A percentile compares a stretch with the other conserved stretches of the same genome.
phyloP scores from a whole-genome alignment of 1,140 invertebrate genomes.

The Samia ricini region DNA sequence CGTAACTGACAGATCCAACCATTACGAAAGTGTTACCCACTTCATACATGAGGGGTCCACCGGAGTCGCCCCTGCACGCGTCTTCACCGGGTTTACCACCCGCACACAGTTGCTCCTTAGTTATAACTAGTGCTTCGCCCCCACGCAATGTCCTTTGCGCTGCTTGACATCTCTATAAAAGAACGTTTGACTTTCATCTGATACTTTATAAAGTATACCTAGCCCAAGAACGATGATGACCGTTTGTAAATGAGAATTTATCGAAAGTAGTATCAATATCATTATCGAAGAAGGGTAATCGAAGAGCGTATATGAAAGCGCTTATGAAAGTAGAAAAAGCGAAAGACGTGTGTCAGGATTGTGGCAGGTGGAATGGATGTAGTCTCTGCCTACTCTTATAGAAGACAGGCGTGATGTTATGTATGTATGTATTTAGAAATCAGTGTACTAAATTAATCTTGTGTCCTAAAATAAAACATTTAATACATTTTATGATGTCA shows the following conservation, averaged over 20 bases:
- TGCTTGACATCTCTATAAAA: neutral
- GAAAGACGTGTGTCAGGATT: too few relatives aligned
- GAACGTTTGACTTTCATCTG: neutral
- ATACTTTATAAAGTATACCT: neutral
- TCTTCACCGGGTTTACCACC: slow-evolving; percentile 45
- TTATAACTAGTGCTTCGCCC: slow-evolving; percentile 40
- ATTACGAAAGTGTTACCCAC: slow-evolving; percentile 36
- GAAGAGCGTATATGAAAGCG: too few relatives aligned
- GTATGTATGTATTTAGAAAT: too few relatives aligned
- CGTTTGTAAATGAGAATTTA: neutral
- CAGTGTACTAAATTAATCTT: too few relatives aligned
- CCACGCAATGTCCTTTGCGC: neutral
- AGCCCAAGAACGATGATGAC: neutral
- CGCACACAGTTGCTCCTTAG: slow-evolving; percentile 50
- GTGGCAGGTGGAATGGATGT: too few relatives aligned
- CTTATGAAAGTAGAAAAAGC: too few relatives aligned
- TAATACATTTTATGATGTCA: too few relatives aligned
- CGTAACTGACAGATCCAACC: slow-evolving; percentile 79
- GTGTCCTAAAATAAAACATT: too few relatives aligned
- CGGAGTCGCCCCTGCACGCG: slow-evolving; percentile 72
- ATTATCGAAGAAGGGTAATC: too few relatives aligned
- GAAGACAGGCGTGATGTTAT: too few relatives aligned
- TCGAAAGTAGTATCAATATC: too few relatives aligned
- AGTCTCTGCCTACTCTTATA: too few relatives aligned
- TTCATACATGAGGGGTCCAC: slow-evolving; percentile 78